Conservation (phyloP, 2,797 vertebrate species). For the Cyprinella venusta region DNA sequence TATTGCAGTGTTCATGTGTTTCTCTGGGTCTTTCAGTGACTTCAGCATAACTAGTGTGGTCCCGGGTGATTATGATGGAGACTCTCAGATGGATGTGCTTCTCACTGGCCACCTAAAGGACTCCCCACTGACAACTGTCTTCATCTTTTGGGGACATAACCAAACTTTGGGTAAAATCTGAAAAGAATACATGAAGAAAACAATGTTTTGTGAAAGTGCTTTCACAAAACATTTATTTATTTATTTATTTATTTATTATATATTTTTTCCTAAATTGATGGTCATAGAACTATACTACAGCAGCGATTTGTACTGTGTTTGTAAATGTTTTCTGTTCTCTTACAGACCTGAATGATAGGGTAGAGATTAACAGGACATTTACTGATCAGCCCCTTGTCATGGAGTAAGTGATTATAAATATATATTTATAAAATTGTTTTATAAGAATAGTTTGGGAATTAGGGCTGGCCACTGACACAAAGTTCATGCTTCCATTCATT, state of each 20-base stretch:
- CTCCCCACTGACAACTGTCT: slow-evolving; percentile 66
- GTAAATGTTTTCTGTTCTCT: slow-evolving; percentile 30
- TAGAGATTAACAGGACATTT: slow-evolving; percentile 84
- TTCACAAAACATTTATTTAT: not conserved
- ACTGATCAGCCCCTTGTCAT: slow-evolving; percentile 92
- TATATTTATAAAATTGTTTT: too few relatives aligned
- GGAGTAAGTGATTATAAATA: slow-evolving; percentile 86
- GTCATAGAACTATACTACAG: too few relatives aligned
- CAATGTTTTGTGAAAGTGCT: not conserved
- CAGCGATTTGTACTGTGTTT: not conserved
- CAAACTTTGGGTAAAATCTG: slow-evolving; percentile 86
- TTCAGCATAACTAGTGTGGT: slow-evolving; percentile 88
- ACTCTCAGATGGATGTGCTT: slow-evolving; percentile 98
- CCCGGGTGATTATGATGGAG: slow-evolving; percentile 97
- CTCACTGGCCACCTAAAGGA: slow-evolving; percentile 77
- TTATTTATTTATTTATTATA: not conserved
- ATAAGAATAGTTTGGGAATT: too few relatives aligned
- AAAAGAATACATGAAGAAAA: not conserved
- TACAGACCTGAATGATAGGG: slow-evolving; percentile 79
- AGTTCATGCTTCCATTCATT: not conserved
- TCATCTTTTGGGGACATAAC: slow-evolving; percentile 94
- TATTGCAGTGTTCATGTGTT: not conserved
- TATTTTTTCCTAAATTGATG: not conserved
- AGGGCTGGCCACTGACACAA: too few relatives aligned
- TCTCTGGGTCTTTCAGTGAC: slow-evolving; percentile 70